Conservation (phyloP, 2,113 vertebrate species). For the Gavialis gangeticus region DNA sequence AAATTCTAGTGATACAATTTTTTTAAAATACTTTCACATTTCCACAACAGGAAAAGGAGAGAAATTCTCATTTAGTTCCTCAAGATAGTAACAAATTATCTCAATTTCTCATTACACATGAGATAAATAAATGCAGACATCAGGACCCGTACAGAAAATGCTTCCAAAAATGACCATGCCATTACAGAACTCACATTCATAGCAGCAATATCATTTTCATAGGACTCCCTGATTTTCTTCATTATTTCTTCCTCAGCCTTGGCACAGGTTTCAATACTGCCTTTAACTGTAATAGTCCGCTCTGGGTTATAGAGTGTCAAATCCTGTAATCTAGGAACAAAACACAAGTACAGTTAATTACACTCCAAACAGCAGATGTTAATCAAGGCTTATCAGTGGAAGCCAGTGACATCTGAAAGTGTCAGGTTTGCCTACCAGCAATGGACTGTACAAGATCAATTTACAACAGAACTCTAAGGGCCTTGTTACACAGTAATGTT, state of each 20-base stretch:
- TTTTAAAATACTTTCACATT: background rate
- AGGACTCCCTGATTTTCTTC: slow-evolving; percentile 97
- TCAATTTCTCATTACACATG: background rate
- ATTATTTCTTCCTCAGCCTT: slow-evolving; percentile 96
- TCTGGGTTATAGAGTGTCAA: slow-evolving; percentile 97
- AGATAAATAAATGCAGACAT: background rate
- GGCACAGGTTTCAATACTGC: slow-evolving; percentile 89
- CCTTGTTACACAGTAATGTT: no score
- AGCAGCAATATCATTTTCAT: slow-evolving; percentile 96
- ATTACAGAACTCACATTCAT: slow-evolving; percentile 92
- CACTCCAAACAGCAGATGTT: background rate
- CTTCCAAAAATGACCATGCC: background rate
- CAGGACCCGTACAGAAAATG: background rate
- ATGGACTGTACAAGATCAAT: background rate
- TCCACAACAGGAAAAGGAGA: background rate
- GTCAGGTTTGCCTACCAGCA: background rate
- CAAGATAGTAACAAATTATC: background rate
- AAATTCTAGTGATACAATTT: no score
- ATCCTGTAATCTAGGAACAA: slow-evolving; percentile 89
- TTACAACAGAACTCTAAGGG: background rate
- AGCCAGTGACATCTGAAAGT: accelerated
- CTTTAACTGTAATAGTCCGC: slow-evolving; percentile 95
- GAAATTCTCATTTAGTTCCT: background rate
- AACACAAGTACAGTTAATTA: slow-evolving; percentile 30
- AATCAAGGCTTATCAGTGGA: background rate